These are phyloP conservation scores for Nylanderia fulva DNA, from an alignment of 1,140 invertebrate species.

Conservation along the genomic window DNA sequence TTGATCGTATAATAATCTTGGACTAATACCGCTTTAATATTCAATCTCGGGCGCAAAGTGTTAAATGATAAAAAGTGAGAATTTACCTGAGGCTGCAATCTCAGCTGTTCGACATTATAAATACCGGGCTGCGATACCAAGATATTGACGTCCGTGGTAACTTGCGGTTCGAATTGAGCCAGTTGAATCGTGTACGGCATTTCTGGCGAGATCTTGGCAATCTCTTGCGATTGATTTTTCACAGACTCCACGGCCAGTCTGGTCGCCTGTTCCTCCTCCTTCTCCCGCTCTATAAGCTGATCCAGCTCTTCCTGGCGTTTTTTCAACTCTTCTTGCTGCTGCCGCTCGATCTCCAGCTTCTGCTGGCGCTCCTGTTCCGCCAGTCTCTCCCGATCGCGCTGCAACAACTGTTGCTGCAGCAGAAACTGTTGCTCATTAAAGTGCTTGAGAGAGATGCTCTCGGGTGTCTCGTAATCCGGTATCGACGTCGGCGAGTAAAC, in stretches of 20 bases:
- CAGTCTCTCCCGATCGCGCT: conserved; percentile 79
- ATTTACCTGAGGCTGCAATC: conserved; percentile 67
- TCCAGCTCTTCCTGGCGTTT: conserved; percentile 78
- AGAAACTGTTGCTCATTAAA: conserved; percentile 84
- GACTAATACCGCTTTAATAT: no score
- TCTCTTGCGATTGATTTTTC: conserved; percentile 60
- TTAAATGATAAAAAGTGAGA: background rate
- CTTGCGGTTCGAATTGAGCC: conserved; percentile 64
- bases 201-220: conserved; percentile 42
- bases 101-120: conserved; percentile 24
- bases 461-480: conserved; percentile 81
- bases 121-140: conserved; percentile 37
- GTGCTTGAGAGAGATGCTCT: conserved; percentile 83
- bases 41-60: no score
- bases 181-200: conserved; percentile 49
- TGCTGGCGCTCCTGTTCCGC: conserved; percentile 79
- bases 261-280: conserved; percentile 66
- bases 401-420: conserved; percentile 81
- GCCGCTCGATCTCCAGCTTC: conserved; percentile 78
- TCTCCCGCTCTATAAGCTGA: conserved; percentile 73
- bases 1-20: background rate
- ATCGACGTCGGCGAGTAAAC: conserved; percentile 75
- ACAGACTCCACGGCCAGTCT: conserved; percentile 41
- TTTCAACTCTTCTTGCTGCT: conserved; percentile 79
- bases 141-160: conserved; percentile 48